Conservation (phyloP, 1,140 invertebrate species). For the Stegodyphus dumicola region DNA sequence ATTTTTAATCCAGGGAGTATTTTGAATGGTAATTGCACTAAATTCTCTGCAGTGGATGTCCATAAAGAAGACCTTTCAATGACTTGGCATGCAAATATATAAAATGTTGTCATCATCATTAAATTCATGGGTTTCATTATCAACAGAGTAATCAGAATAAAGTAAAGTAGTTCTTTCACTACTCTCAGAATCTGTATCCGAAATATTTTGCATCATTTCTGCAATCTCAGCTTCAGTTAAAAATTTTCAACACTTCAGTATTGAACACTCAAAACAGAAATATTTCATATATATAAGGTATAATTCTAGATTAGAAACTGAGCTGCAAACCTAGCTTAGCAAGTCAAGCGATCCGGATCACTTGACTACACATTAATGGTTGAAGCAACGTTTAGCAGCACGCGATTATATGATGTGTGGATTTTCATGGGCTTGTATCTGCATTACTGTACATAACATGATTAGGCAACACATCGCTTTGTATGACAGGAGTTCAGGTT, state of each 20-base stretch:
- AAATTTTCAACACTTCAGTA: background rate
- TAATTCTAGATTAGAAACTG: too few relatives aligned
- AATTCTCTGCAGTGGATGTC: background rate
- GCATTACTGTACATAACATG: too few relatives aligned
- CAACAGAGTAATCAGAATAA: background rate
- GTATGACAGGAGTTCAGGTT: too few relatives aligned
- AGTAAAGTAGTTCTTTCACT: background rate
- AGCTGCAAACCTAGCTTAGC: too few relatives aligned
- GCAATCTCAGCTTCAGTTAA: background rate
- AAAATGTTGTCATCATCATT: background rate
- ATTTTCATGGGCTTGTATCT: too few relatives aligned
- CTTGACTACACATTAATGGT: too few relatives aligned
- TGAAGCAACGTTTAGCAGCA: too few relatives aligned
- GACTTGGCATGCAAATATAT: background rate
- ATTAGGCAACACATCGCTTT: too few relatives aligned
- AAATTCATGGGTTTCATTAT: background rate
- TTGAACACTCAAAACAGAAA: background rate
- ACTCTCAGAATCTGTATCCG: background rate
- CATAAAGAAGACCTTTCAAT: background rate
- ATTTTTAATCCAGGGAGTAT: slow-evolving; percentile 1
- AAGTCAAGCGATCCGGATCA: too few relatives aligned
- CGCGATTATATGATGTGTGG: too few relatives aligned
- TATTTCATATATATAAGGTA: too few relatives aligned
- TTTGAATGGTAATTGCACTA: background rate
- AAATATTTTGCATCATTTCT: background rate